These are phyloP conservation scores for Leptopilina clavipes DNA, from an alignment of 1,140 invertebrate species.

Conservation along the genomic window DNA sequence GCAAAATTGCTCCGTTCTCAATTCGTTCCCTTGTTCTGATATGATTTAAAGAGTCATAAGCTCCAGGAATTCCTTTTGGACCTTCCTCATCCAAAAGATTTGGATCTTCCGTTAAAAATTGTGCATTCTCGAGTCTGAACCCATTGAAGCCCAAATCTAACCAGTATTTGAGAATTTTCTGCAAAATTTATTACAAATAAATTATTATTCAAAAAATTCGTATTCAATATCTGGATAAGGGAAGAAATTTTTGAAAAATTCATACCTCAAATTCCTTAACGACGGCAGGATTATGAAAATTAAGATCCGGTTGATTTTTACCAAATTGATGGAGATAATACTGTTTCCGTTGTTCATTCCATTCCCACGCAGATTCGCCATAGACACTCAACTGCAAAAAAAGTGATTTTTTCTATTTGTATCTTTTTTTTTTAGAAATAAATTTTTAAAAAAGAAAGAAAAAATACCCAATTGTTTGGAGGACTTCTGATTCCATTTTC, in stretches of 20 bases:
- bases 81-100: conserved; percentile 75
- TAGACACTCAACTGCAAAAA: conserved; percentile 69
- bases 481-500: conserved; percentile 65
- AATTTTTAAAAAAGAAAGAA: background rate
- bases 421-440: background rate
- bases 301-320: conserved; percentile 79
- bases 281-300: conserved; percentile 78
- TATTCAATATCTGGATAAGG: background rate
- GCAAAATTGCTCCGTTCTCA: conserved; percentile 76
- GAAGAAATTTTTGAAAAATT: conserved; percentile 35
- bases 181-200: conserved; percentile 47
- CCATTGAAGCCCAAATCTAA: conserved; percentile 83
- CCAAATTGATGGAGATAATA: conserved; percentile 80
- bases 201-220: background rate
- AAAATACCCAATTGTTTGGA: conserved; percentile 86
- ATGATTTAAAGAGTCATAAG: conserved; percentile 79
- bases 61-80: conserved; percentile 48
- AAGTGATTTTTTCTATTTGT: too few species aligned
- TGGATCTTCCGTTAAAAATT: conserved; percentile 79
- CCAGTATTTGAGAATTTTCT: conserved; percentile 81
- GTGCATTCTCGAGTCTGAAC: conserved; percentile 82
- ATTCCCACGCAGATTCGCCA: conserved; percentile 79
- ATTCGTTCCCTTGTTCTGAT: conserved; percentile 77
- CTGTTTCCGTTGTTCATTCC: conserved; percentile 73
- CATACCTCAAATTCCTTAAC: conserved; percentile 76